Percentiles rank a stretch among this genome's conserved stretches.
Evolutionary conservation across 64 coral and sea anemone species (phyloP).

Genomic region (Dendronephthya gigantea): DNA sequence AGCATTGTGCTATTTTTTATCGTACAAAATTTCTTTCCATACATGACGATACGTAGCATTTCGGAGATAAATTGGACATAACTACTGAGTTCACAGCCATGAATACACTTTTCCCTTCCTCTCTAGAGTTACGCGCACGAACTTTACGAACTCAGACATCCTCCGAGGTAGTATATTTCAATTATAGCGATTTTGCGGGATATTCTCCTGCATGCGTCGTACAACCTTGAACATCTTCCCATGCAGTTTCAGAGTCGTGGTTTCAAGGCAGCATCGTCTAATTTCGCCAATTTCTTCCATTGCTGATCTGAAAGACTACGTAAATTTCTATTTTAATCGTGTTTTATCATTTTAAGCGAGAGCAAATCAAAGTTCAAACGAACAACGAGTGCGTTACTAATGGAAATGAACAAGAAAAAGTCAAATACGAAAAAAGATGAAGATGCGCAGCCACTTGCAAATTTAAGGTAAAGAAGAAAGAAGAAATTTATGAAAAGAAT

Average conservation of each 20-base stretch:
- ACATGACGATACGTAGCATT: too few relatives aligned
- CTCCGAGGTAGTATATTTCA: too few relatives aligned
- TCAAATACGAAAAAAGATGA: conserved; percentile 48
- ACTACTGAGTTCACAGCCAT: neutral
- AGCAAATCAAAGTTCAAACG: conserved; percentile 22
- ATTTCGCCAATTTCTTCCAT: neutral
- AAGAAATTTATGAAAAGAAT: neutral
- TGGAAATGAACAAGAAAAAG: conserved; percentile 64
- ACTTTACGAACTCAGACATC: conserved; percentile 44
- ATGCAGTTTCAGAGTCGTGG: too few relatives aligned
- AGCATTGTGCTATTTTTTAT: neutral
- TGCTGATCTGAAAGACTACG: neutral
- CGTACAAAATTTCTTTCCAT: too few relatives aligned
- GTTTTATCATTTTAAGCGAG: neutral
- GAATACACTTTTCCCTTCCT: neutral
- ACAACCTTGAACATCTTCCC: too few relatives aligned
- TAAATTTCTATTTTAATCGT: neutral
- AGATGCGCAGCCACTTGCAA: conserved; percentile 73
- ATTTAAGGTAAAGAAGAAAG: conserved; percentile 56
- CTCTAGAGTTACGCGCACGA: conserved; percentile 31
- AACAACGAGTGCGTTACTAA: conserved; percentile 44
- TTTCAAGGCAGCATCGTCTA: neutral
- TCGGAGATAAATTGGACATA: too few relatives aligned
- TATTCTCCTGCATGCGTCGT: too few relatives aligned
- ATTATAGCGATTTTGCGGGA: too few relatives aligned